Evolutionary conservation across 2,113 vertebrate species (phyloP).

Genomic region (Tragelaphus scriptus): DNA sequence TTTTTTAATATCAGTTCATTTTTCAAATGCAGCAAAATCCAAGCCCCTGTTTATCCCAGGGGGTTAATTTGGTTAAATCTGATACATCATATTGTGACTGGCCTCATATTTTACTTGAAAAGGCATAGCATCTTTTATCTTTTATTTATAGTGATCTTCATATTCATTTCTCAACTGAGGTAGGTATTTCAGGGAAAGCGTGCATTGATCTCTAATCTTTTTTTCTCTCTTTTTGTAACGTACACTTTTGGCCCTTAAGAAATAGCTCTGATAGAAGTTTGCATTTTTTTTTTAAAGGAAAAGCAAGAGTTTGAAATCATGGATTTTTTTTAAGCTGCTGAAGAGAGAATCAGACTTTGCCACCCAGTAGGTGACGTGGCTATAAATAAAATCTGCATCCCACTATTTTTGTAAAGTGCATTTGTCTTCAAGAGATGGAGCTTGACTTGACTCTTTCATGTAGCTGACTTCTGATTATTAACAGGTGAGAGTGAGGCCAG

Average conservation of each 20-base stretch:
- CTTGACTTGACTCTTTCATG: not conserved
- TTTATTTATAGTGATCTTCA: constrained; percentile 80
- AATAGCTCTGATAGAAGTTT: constrained; percentile 1
- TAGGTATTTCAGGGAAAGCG: constrained; percentile 61
- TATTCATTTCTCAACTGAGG: constrained; percentile 80
- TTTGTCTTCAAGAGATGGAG: constrained; percentile 27
- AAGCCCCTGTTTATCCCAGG: constrained; percentile 60
- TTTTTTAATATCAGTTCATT: constrained; percentile 41
- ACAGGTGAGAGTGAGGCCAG: not conserved
- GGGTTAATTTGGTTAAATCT: constrained; percentile 69
- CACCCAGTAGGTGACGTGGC: not conserved
- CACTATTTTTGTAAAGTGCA: not conserved
- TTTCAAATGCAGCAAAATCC: constrained; percentile 65
- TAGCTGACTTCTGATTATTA: constrained; percentile 34
- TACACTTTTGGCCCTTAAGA: constrained; percentile 57
- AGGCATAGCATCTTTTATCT: constrained; percentile 76
- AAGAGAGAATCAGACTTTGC: constrained; percentile 36
- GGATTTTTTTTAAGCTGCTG: constrained; percentile 18
- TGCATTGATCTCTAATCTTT: constrained; percentile 68
- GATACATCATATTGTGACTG: constrained; percentile 65
- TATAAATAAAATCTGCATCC: constrained; percentile 54
- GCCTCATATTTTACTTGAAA: constrained; percentile 80
- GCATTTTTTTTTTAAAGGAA: not conserved
- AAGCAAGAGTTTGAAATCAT: not conserved
- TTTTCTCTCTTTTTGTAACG: constrained; percentile 45